phyloP scores from a whole-genome alignment of 2,888 invertebrate genomes.

The Branchellion lobata region DNA sequence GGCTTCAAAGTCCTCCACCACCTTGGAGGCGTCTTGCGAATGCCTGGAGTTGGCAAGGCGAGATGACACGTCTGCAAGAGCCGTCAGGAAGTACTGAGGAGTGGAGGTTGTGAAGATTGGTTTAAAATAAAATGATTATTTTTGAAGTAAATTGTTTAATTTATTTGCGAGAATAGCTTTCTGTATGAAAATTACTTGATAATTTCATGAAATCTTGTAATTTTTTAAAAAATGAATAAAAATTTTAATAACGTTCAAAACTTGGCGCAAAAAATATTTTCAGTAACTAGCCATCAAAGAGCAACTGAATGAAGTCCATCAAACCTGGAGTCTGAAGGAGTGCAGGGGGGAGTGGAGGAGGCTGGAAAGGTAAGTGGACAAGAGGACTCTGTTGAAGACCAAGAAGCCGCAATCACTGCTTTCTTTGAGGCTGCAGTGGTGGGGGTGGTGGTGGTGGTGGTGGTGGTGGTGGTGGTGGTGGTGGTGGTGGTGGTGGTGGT shows the following conservation, averaged over 20 bases:
- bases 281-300: no score
- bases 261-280: no score
- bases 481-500: no score
- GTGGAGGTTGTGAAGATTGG: not conserved
- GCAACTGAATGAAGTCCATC: no score
- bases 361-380: slow-evolving; percentile 76
- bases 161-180: no score
- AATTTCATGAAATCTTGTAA: no score
- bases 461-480: no score
- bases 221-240: no score
- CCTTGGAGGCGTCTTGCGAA: slow-evolving; percentile 55
- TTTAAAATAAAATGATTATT: no score
- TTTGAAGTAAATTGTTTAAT: no score
- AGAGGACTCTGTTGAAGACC: slow-evolving; percentile 77
- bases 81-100: slow-evolving; percentile 65
- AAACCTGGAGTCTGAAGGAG: slow-evolving; percentile 69
- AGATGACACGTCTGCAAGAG: slow-evolving; percentile 63
- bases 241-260: not conserved
- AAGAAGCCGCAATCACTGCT: slow-evolving; percentile 76
- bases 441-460: no score
- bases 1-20: slow-evolving; percentile 54
- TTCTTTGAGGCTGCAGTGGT: slow-evolving; percentile 65
- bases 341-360: slow-evolving; percentile 72
- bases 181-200: no score
- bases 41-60: slow-evolving; percentile 59